These are phyloP conservation scores for Actinia tenebrosa DNA, from an alignment of 64 coral and sea anemone genomes.

Conservation along the genomic window DNA sequence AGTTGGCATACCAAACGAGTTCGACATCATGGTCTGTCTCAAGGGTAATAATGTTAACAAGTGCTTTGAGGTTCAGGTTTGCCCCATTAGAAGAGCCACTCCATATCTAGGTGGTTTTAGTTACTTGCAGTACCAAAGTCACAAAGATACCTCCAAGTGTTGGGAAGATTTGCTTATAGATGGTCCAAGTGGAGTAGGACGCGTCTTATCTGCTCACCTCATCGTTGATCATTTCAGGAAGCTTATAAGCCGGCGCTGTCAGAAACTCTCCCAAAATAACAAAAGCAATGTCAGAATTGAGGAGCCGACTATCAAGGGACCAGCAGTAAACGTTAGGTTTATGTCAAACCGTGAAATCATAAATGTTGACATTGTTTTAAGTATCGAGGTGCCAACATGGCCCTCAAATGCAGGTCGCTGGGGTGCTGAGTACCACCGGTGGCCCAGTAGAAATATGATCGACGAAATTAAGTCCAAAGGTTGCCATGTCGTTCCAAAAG, in stretches of 20 bases:
- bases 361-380: neutral
- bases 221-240: neutral
- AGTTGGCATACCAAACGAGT: neutral
- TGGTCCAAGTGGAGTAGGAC: neutral
- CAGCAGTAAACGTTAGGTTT: neutral
- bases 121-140: neutral
- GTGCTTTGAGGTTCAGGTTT: neutral
- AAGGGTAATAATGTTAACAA: neutral
- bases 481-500: conserved; percentile 13
- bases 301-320: neutral
- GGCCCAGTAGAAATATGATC: neutral
- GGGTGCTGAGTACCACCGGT: neutral
- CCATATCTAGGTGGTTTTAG: neutral
- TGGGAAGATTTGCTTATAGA: conserved; percentile 1
- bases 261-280: neutral
- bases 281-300: neutral
- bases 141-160: neutral
- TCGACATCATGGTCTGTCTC: neutral
- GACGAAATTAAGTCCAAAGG: neutral
- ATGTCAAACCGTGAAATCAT: neutral
- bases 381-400: neutral
- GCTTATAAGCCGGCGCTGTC: neutral
- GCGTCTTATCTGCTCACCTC: neutral
- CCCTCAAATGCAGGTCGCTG: neutral
- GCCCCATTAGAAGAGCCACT: neutral